A percentile compares a stretch with the other conserved stretches of the same genome.
phyloP scores from a whole-genome alignment of 2,113 vertebrate genomes.

The Pitta sordida region DNA sequence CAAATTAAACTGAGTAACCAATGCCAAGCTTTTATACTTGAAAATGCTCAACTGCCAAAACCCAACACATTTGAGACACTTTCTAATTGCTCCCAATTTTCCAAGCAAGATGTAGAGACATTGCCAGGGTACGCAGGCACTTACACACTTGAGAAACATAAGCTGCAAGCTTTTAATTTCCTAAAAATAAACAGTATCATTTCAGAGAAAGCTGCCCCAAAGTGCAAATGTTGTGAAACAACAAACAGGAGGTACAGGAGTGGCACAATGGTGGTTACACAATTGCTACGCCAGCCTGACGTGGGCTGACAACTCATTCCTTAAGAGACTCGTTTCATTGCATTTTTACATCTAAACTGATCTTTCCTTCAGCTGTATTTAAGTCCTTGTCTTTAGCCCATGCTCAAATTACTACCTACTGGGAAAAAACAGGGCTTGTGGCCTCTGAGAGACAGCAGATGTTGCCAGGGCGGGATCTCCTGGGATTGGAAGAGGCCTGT shows the following conservation, averaged over 20 bases:
- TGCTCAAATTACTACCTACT: background rate
- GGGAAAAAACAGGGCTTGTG: background rate
- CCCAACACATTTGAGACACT: background rate
- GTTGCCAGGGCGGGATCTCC: background rate
- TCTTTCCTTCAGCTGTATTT: background rate
- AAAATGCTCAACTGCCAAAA: background rate
- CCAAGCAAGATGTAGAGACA: background rate
- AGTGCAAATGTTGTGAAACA: background rate
- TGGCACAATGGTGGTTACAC: background rate
- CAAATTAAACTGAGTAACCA: background rate
- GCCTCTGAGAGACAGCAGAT: background rate
- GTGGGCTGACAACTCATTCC: background rate
- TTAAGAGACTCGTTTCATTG: accelerated
- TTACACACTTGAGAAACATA: background rate
- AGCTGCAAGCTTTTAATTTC: background rate
- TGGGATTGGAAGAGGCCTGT: background rate
- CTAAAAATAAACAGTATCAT: background rate
- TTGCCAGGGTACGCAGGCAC: background rate
- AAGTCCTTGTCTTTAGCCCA: background rate
- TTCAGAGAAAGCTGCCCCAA: background rate
- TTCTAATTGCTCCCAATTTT: background rate
- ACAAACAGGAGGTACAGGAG: background rate
- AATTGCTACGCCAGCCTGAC: background rate
- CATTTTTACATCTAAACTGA: background rate
- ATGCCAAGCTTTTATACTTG: background rate